Evolutionary conservation across 2,113 vertebrate species (phyloP), one percentile per base, ranked within the genome.

Genomic region (Ranitomeya variabilis): DNA sequence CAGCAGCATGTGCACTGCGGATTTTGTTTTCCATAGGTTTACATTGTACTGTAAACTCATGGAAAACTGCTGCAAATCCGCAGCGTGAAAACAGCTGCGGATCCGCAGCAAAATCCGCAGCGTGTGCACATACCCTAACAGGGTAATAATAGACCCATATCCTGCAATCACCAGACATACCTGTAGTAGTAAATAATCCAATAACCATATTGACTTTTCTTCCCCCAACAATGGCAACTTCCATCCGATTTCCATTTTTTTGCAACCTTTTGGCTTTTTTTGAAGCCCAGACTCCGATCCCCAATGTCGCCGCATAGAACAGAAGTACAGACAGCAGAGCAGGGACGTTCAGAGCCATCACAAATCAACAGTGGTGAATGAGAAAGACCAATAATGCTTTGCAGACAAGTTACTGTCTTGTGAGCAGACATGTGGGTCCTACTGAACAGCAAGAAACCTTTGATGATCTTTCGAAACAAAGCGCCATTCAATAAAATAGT

Each of bases 221-320:
- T 79, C 94, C 94, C 73, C 95, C 96, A 83, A 97, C 92, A 3
- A 96, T 94, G 12, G 94, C 90, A 62, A 95, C 91, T 90, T 96
- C 96, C 21, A 90, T 94, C 80, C 91, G 86, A 26, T 89, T 93
- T n/a, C 91, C 92, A 80, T 90, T 92, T 81, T 92, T 93, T 89
- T 95, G 93, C 3, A 93, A 90, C 84, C 92, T 94, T 88, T 92
- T 96, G 84, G 94, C 95, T 89, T 95, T 96, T 92, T 93, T 90
- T 45, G 96, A 95, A 5, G 96, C 96, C 96, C 96, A 97, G 21
- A 96, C 91, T 78, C 95, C 93, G 23, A 89, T 94, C n/a, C 89
- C 92, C 89, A 94, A 91, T 90, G 93, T 95, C 71, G 94, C 7
- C 0, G 21, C 51, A 62, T 95, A 95, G 90, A 96, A 96, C 21